Evolutionary conservation across 2,888 invertebrate species (phyloP), one percentile per base, ranked within the genome.

Genomic region (Heliconius sara): DNA sequence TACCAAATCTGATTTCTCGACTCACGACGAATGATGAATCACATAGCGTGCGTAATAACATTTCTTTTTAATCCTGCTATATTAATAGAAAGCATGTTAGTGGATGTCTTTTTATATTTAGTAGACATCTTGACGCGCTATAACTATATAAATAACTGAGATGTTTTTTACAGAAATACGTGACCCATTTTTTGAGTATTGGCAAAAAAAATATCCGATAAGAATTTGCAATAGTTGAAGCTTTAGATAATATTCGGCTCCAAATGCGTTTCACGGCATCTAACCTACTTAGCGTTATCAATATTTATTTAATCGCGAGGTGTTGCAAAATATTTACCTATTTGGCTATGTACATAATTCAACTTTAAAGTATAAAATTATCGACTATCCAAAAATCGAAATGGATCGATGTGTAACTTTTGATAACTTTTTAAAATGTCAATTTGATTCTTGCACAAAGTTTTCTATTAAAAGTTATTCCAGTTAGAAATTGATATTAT

Each of bases 201-300:
- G 91, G 91, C 91, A 16, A 89, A 91, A 91, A 91, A 88, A 89
- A 65, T 25, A 74, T 65, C 84, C 84, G 94, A 94, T 95, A 94
- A 94, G 90, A 90, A 90, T 92, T 93, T 84, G 93, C 93, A 87
- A 89, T 92, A 89, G 92, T 92, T 89, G 91, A 90, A 91, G 84
- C 90, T 91, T 92, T 92, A 93, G 93, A 95, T 92, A 94, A 93
- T 91, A 92, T 95, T 95, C 91, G 91, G 91, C 89, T 89, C 87
- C 90, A 87, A 89, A 90, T 89, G 89, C 87, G 88, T 91, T 88
- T 90, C 65, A 92, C 91, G 88, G 93, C 91, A 91, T 91, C 92
- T 93, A 93, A 93, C 94, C 95, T 93, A 95, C 89, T 89, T 94
- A 89, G 81, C 83, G 88, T 91, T 95, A 95, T 95, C 94, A 88